These are phyloP conservation scores for Caenorhabditis panamensis DNA, from an alignment of 2,888 invertebrate species.

Conservation along the genomic window DNA sequence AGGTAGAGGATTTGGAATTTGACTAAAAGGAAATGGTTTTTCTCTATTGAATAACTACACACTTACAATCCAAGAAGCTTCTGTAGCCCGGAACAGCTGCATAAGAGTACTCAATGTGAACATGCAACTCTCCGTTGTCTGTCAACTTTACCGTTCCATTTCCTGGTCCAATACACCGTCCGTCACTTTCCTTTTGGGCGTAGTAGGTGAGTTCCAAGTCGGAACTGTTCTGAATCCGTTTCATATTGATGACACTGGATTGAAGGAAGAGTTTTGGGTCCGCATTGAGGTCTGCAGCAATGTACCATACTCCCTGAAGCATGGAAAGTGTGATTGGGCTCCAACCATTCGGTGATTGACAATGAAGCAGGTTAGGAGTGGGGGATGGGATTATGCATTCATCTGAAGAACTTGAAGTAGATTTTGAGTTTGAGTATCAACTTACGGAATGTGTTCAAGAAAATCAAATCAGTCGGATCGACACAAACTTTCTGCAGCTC, in stretches of 20 bases:
- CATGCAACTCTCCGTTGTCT: conserved; percentile 62
- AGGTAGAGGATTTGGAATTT: conserved; percentile 69
- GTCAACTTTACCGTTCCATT: conserved; percentile 59
- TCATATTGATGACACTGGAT: conserved; percentile 68
- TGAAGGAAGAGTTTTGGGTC: conserved; percentile 72
- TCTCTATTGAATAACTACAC: not conserved
- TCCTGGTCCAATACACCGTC: conserved; percentile 67
- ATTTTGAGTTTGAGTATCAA: no score
- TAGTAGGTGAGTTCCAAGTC: conserved; percentile 64
- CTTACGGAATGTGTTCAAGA: conserved; percentile 74
- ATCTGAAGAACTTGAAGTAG: conserved; percentile 49
- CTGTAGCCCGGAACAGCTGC: conserved; percentile 56
- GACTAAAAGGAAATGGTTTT: conserved; percentile 53
- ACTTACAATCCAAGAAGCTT: conserved; percentile 34
- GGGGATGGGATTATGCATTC: conserved; percentile 63
- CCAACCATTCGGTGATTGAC: conserved; percentile 59
- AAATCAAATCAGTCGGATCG: conserved; percentile 74
- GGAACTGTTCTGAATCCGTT: conserved; percentile 44
- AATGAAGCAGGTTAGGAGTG: conserved; percentile 34
- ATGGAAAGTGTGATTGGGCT: conserved; percentile 63
- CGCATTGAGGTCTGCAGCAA: conserved; percentile 71
- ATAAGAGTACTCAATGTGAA: conserved; percentile 66
- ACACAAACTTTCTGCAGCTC: conserved; percentile 72
- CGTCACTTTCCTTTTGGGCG: conserved; percentile 70
- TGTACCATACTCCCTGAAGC: conserved; percentile 69